Base-by-base conservation (phyloP, 2,888 invertebrate genomes). In the Macaria notata region DNA sequence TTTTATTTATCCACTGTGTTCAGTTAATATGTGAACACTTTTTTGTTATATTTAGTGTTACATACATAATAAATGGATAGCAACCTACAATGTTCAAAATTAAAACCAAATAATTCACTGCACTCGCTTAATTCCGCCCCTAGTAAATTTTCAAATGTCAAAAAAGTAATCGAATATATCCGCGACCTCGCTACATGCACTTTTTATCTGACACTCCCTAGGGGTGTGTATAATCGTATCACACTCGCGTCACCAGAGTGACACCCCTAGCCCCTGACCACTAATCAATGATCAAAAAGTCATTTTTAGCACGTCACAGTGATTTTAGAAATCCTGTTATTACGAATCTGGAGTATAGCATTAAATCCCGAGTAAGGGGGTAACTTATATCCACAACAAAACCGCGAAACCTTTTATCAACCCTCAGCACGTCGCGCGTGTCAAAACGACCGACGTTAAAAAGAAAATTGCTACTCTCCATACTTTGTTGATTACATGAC, bases 361-460 rank as follows among this genome's bases (percentile, higher is more conserved):
- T 59, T 56, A 51, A 52, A 64, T 57, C 31, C 59, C 58, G 45
- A 52, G 64, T 66, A 68, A 50, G 74, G 55, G 53, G 59, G 87
- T 83, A 86, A 89, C 74, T 62, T 85, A 88, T 85, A 88, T 76
- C 83, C 84, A 88, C 80, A 89, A 90, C 88, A 90, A 78, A 79
- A 79, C 75, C 67, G 49, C 67, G 64, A 62, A 77, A 79, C 79
- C 78, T 42, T 62, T 76, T 62, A 82, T 84, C 76, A 76, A 81
- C 79, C 70, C 75, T 69, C 78, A 67, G 68, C 76, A 33, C 61
- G 63, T 52, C 62, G 64, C 82, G 76, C 78, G 82, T 73, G 82
- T 71, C 76, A 66, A 71, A 73, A 70, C 61, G 70, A 69, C 66
- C 61, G 65, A 45, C 51, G 46, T 45, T 47, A 77, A 79, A 76